phyloP scores from a whole-genome alignment of 2,113 vertebrate genomes.

The Sardina pilchardus region DNA sequence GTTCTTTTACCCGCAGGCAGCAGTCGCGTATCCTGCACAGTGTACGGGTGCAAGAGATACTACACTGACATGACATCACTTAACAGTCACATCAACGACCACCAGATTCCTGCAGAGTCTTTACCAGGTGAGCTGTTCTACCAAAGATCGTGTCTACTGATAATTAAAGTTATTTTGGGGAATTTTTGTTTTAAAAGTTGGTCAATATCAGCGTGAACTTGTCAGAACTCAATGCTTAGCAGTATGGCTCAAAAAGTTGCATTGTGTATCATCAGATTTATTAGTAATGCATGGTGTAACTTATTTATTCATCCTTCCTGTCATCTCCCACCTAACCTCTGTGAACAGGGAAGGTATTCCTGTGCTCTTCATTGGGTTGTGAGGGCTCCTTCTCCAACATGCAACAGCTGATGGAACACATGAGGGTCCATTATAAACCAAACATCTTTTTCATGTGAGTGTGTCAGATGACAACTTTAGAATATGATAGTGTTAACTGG shows the following conservation, averaged over 20 bases:
- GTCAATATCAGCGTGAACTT: no score
- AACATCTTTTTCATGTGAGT: constrained; percentile 95
- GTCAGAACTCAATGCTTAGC: no score
- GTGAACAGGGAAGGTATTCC: constrained; percentile 77
- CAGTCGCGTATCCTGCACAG: constrained; percentile 51
- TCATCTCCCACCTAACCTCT: neutral
- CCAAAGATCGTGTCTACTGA: no score
- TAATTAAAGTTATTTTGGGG: no score
- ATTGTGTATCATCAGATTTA: no score
- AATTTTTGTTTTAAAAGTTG: no score
- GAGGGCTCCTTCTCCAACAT: constrained; percentile 82
- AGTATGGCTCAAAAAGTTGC: no score
- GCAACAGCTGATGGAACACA: constrained; percentile 89
- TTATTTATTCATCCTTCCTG: neutral
- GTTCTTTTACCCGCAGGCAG: neutral
- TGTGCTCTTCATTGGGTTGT: constrained; percentile 81
- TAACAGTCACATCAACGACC: constrained; percentile 61
- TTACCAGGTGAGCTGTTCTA: constrained; percentile 60
- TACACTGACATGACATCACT: constrained; percentile 55
- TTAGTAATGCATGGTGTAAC: neutral
- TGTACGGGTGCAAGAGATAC: constrained; percentile 67
- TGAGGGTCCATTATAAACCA: constrained; percentile 91
- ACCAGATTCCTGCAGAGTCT: constrained; percentile 61
- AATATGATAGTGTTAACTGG: neutral
- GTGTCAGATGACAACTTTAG: neutral